Percentiles rank a stretch among this genome's conserved stretches.
phyloP scores from a whole-genome alignment of 2,888 invertebrate species.

The Caenorhabditis panamensis region DNA sequence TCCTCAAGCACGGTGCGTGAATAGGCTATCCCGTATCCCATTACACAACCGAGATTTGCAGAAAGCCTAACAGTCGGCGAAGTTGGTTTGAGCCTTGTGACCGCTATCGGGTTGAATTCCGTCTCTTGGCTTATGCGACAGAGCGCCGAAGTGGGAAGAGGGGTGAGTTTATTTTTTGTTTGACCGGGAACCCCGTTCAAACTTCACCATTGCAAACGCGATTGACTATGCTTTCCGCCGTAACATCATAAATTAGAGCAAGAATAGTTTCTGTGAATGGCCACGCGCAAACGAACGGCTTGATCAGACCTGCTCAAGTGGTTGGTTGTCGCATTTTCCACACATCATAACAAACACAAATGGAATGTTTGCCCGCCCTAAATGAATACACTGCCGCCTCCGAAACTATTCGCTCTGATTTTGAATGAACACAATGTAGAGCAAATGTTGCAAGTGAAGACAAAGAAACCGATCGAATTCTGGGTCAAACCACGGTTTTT shows the following conservation, averaged over 20 bases:
- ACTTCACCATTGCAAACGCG: not conserved
- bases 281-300: constrained; percentile 49
- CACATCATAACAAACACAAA: constrained; percentile 56
- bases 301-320: constrained; percentile 54
- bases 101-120: constrained; percentile 85
- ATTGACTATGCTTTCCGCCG: constrained; percentile 25
- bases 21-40: constrained; percentile 20
- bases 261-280: constrained; percentile 46
- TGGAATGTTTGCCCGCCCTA: constrained; percentile 47
- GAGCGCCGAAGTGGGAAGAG: constrained; percentile 87
- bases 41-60: constrained; percentile 39
- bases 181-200: not conserved
- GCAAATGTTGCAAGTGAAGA: constrained; percentile 56
- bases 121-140: constrained; percentile 94
- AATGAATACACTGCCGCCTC: constrained; percentile 29
- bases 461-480: constrained; percentile 17
- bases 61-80: constrained; percentile 68
- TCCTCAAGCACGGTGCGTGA: constrained; percentile 82
- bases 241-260: constrained; percentile 42
- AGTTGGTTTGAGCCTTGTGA: constrained; percentile 75
- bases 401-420: constrained; percentile 39
- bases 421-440: constrained; percentile 44
- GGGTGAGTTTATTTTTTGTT: constrained; percentile 79
- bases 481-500: constrained; percentile 37
- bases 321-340: constrained; percentile 60